Conservation (phyloP, 2,797 vertebrate genomes). For the Enteromius argenteus region DNA sequence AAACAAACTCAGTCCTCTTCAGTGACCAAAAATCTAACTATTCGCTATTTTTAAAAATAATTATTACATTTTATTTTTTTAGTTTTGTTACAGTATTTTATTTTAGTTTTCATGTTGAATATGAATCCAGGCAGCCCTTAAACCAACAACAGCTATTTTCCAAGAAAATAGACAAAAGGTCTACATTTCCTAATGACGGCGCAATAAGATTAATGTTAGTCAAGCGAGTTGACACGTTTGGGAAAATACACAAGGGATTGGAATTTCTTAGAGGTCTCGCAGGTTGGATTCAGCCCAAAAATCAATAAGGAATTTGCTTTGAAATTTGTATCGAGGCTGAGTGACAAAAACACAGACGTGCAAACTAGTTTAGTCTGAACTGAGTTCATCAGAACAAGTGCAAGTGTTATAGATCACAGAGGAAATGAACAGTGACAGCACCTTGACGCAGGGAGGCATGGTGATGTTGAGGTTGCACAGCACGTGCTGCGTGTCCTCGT, state of each 20-base stretch:
- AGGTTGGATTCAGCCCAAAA: neutral
- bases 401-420: neutral
- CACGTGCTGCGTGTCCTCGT: slow-evolving; percentile 92
- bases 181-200: neutral
- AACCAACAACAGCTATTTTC: neutral
- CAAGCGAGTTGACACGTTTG: neutral
- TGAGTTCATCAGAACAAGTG: neutral
- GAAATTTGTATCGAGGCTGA: neutral
- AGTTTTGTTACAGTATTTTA: neutral
- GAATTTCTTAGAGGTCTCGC: neutral
- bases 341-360: neutral
- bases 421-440: slow-evolving; percentile 62
- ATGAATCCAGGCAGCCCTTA: neutral
- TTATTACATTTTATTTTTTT: neutral
- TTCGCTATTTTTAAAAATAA: neutral
- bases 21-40: neutral
- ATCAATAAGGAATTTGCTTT: neutral
- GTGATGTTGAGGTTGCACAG: slow-evolving; percentile 95
- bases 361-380: neutral
- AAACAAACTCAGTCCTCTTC: neutral
- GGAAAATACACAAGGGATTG: neutral
- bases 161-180: neutral
- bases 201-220: neutral
- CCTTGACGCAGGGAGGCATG: slow-evolving; percentile 95
- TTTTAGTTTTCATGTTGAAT: slow-evolving; percentile 1